Base-by-base conservation (phyloP, 2,888 invertebrate genomes). In the Sarcophaga subvicina region DNA sequence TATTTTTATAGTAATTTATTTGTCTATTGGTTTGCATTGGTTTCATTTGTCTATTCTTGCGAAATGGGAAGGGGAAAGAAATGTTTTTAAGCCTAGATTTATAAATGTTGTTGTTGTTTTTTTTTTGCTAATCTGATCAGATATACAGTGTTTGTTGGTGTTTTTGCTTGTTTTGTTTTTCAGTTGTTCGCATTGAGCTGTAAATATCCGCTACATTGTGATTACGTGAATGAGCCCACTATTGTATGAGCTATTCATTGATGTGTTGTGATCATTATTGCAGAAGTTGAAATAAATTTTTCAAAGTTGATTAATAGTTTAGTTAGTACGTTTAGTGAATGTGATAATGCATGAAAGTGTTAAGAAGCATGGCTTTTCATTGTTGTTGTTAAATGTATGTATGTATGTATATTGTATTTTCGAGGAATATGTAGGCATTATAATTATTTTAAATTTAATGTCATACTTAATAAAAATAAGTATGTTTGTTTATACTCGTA, bases 391-490 rank as follows among this genome's bases (percentile, higher is more conserved):
- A 47, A 72, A 77, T 86, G 71, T 86, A 63, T 75, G 45, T 82
- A 60, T 81, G 45, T 82, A 60, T 22, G 22, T 22, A 22, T 81
- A 78, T 80, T 62, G 80, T 83, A 82, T 77, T 80, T 78, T 87
- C 60, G 66, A 83, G 75, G 78, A 60, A 66, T 87, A 80, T 67
- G 77, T 73, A 79, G 66, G 78, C 62, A 80, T 83, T 83, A 66
- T 71, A 78, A 72, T 80, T 80, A 70, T 78, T 83, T 60, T 87
- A 20, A 77, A 80, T 80, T 82, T 81, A 81, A 66, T 83, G 59
- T 54, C 79, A 88, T 88, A 88, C 88, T 87, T 84, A 86, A 87
- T 80, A 87, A 77, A 84, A 87, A 87, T 87, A 84, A 82, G 80
- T 87, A 83, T 88, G 80, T 60, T 49, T 49, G 25, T 22, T 71